Conservation (phyloP, 2,888 invertebrate genomes). For the Branchellion lobata region DNA sequence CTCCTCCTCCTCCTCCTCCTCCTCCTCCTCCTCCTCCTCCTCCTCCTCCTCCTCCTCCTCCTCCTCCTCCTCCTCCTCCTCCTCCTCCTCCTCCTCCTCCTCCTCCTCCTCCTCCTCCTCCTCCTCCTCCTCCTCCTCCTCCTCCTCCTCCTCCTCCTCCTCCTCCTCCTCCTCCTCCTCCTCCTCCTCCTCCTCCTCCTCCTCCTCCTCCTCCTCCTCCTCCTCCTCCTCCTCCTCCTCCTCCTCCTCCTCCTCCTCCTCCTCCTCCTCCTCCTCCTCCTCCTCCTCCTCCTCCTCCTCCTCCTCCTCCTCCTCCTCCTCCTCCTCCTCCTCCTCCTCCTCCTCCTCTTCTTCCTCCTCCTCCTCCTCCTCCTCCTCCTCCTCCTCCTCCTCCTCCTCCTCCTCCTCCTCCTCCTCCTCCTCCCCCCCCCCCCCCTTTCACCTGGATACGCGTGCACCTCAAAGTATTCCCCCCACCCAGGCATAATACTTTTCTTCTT, state of each 20-base stretch:
- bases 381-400: slow-evolving; percentile 43
- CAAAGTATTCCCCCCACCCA: slow-evolving; percentile 65
- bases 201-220: neutral
- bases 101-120: neutral
- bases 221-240: neutral
- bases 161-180: slow-evolving; percentile 16
- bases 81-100: neutral
- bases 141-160: slow-evolving; percentile 21
- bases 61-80: neutral
- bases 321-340: no score
- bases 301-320: slow-evolving; percentile 39
- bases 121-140: neutral
- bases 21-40: neutral
- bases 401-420: neutral
- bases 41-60: neutral
- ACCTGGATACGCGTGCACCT: slow-evolving; percentile 62
- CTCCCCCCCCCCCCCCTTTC: neutral
- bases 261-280: slow-evolving; percentile 38
- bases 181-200: slow-evolving; percentile 37
- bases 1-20: neutral
- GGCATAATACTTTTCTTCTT: slow-evolving; percentile 65
- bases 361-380: slow-evolving; percentile 17
- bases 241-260: slow-evolving; percentile 34
- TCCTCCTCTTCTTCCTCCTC: neutral
- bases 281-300: neutral